phyloP scores from a whole-genome alignment of 2,888 invertebrate genomes.

The Xestia c-nigrum region DNA sequence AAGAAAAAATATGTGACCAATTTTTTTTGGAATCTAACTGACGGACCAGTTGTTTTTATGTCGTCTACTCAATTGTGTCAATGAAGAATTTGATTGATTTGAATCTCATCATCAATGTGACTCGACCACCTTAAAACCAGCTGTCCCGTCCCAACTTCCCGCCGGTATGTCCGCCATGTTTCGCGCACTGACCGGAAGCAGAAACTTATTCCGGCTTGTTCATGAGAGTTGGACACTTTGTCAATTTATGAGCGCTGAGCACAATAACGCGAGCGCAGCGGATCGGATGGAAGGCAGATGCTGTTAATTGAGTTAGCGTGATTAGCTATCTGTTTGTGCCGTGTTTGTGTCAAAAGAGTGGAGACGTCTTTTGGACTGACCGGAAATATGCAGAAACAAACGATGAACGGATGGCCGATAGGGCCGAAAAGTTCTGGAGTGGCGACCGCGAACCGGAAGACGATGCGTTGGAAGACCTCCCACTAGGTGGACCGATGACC shows the following conservation, averaged over 20 bases:
- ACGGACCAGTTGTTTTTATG: no score
- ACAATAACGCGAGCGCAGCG: conserved; percentile 79
- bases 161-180: conserved; percentile 74
- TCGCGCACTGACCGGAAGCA: conserved; percentile 89
- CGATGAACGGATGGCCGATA: no score
- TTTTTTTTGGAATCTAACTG: no score
- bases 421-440: no score
- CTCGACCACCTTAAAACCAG: not conserved
- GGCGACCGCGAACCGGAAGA: no score
- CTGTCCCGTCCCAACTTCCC: conserved; percentile 42
- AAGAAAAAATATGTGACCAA: no score
- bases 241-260: conserved; percentile 87
- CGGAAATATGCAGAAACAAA: no score
- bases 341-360: conserved; percentile 28
- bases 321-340: conserved; percentile 67
- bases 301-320: conserved; percentile 81
- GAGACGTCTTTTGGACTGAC: no score
- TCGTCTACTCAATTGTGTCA: no score
- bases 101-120: not conserved
- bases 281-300: conserved; percentile 81
- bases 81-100: not conserved
- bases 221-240: conserved; percentile 89
- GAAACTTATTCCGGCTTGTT: conserved; percentile 88
- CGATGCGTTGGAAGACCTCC: no score
- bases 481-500: no score